Conservation (phyloP, 2,888 invertebrate genomes). For the Hirtodrosophila duncani region DNA sequence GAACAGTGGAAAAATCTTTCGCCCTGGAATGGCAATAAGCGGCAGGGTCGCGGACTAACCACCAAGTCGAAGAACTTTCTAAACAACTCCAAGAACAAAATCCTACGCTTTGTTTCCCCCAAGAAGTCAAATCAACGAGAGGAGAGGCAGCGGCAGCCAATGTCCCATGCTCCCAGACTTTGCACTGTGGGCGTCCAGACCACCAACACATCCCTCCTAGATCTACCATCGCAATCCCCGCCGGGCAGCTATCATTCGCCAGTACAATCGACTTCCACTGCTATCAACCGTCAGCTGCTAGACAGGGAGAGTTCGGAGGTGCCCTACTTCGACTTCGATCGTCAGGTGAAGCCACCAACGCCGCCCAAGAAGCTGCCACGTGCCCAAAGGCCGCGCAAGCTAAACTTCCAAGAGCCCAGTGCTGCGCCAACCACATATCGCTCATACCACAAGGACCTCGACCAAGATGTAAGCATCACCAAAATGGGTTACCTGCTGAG, state of each 20-base stretch:
- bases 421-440: slow-evolving; percentile 66
- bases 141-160: not conserved
- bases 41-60: slow-evolving; percentile 34
- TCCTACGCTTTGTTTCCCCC: slow-evolving; percentile 72
- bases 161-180: slow-evolving; percentile 20
- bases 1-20: slow-evolving; percentile 72
- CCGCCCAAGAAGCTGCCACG: slow-evolving; percentile 55
- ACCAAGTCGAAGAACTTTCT: slow-evolving; percentile 65
- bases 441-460: slow-evolving; percentile 74
- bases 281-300: slow-evolving; percentile 15
- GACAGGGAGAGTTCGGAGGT: slow-evolving; percentile 20
- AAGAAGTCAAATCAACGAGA: slow-evolving; percentile 57
- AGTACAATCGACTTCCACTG: slow-evolving; percentile 56
- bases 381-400: slow-evolving; percentile 53
- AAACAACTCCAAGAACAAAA: slow-evolving; percentile 72
- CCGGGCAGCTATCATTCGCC: slow-evolving; percentile 77
- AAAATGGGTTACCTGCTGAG: slow-evolving; percentile 76
- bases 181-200: slow-evolving; percentile 75
- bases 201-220: slow-evolving; percentile 43
- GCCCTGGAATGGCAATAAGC: slow-evolving; percentile 64
- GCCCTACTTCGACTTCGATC: slow-evolving; percentile 73
- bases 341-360: slow-evolving; percentile 71
- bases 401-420: slow-evolving; percentile 54
- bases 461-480: slow-evolving; percentile 73
- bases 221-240: slow-evolving; percentile 67